phyloP scores from a whole-genome alignment of 2,113 vertebrate genomes.

The Callipepla squamata region DNA sequence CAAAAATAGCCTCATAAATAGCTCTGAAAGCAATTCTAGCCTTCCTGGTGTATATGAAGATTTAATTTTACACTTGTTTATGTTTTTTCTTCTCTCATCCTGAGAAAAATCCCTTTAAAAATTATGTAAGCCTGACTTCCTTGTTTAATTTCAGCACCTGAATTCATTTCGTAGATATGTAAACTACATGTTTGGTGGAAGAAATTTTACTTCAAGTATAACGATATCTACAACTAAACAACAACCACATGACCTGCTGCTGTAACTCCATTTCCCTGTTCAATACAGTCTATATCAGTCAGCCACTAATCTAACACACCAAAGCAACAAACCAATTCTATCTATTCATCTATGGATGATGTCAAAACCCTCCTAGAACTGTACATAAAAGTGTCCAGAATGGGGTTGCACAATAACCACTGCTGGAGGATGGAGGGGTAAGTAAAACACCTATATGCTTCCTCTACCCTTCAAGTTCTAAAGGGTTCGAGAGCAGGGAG shows the following conservation, averaged over 20 bases:
- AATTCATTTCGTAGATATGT: neutral
- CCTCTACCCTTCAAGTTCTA: neutral
- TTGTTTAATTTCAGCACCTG: neutral
- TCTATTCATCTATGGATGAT: neutral
- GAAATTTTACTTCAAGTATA: neutral
- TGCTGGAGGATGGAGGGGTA: neutral
- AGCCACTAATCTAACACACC: neutral
- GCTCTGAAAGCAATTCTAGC: neutral
- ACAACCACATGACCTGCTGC: neutral
- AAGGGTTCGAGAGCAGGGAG: neutral
- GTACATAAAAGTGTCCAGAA: neutral
- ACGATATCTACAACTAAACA: neutral
- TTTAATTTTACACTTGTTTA: neutral
- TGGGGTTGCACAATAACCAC: neutral
- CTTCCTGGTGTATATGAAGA: neutral
- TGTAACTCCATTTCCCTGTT: neutral
- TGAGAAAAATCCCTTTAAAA: neutral
- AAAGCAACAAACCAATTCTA: neutral
- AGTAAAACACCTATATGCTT: neutral
- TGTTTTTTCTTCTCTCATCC: neutral
- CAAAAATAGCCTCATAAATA: neutral
- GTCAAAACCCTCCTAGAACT: neutral
- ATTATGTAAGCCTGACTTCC: neutral
- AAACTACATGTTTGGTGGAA: neutral
- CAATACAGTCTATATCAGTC: neutral